Evolutionary conservation across 1,140 invertebrate genomes (phyloP).

Genomic region (Lucilia sericata): DNA sequence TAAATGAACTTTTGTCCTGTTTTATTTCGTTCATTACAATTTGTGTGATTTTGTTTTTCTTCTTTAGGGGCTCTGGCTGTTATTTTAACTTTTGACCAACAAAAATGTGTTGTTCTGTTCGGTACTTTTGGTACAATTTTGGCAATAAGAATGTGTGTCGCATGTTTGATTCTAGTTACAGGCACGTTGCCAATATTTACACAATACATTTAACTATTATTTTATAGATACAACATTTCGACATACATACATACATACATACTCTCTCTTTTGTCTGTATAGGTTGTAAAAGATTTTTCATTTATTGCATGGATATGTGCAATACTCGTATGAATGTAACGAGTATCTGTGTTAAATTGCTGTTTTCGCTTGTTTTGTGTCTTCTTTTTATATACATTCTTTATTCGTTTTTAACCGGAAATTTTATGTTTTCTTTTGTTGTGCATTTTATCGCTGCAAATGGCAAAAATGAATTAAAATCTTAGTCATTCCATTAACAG

Average conservation of each 20-base stretch:
- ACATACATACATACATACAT: too few species aligned
- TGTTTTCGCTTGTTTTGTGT: background rate
- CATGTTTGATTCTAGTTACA: background rate
- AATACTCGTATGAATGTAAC: background rate
- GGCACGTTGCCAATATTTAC: conserved; percentile 10
- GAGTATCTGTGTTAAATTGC: background rate
- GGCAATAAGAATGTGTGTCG: background rate
- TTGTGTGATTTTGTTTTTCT: background rate
- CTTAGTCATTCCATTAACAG: conserved; percentile 9
- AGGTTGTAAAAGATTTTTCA: too few species aligned
- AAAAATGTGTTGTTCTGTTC: background rate
- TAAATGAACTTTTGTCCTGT: conserved; percentile 24
- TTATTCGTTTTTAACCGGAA: conserved; percentile 1
- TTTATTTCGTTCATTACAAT: conserved; percentile 7
- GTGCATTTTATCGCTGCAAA: conserved; percentile 22
- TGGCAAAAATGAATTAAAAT: conserved; percentile 20
- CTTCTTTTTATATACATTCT: background rate
- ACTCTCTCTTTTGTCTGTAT: too few species aligned
- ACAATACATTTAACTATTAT: background rate
- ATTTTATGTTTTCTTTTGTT: conserved; percentile 1
- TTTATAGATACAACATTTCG: too few species aligned
- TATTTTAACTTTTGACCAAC: conserved; percentile 2
- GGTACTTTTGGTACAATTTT: background rate
- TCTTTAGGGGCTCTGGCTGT: background rate
- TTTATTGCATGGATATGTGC: background rate